Base-by-base conservation (phyloP, 2,113 vertebrate species). In the Lamprotornis superbus region DNA sequence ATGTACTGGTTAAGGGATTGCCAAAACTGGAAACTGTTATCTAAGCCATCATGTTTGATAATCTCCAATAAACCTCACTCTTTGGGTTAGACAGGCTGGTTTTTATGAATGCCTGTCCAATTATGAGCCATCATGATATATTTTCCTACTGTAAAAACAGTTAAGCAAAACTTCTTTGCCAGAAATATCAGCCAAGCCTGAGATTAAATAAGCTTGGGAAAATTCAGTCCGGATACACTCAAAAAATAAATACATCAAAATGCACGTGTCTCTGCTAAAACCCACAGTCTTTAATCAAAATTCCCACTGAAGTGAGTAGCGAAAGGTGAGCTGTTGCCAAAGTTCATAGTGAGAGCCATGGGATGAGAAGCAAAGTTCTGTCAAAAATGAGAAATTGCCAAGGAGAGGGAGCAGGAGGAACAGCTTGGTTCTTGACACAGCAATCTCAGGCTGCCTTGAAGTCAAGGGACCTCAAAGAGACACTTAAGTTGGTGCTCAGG, bases 211-310 rank as follows among this genome's bases (percentile, higher is more conserved):
- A 82, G 47, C 93, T 90, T 91, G 85, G 79, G 85, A 96, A 96
- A 96, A 96, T n/a, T 77, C 85, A 81, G 85, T 28, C 93, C 83
- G 79, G 75, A 95, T 80, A 83, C 24, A 60, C 74, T 96, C 35
- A 60, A 75, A 87, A 92, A 94, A 92, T 87, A 91, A 94, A 95
- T 95, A 88, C 33, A 94, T 95, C 87, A 86, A 78, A 95, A 94
- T 22, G 37, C 55, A 84, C 22, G 27, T 91, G 64, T 77, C 87
- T 95, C 44, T 80, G 61, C 79, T 90, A 86, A 91, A 92, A 37
- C 64, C 67, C 5, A 0, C 84, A 85, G 82, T 35, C 89, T 84
- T 95, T 95, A 95, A 95, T 93, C 91, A 97, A 91, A 95, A 91
- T 94, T 95, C 87, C 94, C 87, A 91, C 87, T 9, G 12, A 94